Evolutionary conservation across 2,113 vertebrate genomes (phyloP).

Genomic region (Cyprinodon tularosa): DNA sequence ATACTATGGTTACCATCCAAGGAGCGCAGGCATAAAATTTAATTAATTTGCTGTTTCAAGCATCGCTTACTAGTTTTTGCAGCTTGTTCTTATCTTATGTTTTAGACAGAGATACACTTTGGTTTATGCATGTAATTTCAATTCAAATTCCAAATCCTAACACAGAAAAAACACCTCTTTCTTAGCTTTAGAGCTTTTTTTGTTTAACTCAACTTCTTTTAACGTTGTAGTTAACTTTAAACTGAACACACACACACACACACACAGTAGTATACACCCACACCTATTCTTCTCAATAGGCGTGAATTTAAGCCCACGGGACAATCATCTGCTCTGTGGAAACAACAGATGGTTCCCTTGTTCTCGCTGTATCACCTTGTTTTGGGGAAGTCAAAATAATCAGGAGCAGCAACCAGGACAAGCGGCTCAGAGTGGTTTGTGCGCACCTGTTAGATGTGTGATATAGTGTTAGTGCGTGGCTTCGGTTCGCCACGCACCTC

Average conservation of each 20-base stretch:
- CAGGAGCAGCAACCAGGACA: slow-evolving; percentile 46
- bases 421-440: slow-evolving; percentile 11
- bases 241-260: background rate
- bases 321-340: slow-evolving; percentile 57
- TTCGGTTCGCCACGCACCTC: slow-evolving; percentile 20
- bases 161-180: background rate
- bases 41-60: no score
- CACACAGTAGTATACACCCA: slow-evolving; percentile 9
- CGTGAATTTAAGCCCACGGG: slow-evolving; percentile 62
- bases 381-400: slow-evolving; percentile 55
- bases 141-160: no score
- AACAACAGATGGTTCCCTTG: slow-evolving; percentile 71
- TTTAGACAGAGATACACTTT: no score
- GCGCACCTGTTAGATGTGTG: slow-evolving; percentile 22
- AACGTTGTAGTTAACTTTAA: background rate
- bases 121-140: background rate
- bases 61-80: no score
- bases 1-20: no score
- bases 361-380: slow-evolving; percentile 59
- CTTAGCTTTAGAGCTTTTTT: background rate
- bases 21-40: background rate
- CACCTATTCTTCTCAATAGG: slow-evolving; percentile 23
- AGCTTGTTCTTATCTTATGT: no score
- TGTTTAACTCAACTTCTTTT: no score
- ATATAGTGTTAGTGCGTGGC: background rate